Conservation (phyloP, 2,888 invertebrate species). For the Antitype chi region DNA sequence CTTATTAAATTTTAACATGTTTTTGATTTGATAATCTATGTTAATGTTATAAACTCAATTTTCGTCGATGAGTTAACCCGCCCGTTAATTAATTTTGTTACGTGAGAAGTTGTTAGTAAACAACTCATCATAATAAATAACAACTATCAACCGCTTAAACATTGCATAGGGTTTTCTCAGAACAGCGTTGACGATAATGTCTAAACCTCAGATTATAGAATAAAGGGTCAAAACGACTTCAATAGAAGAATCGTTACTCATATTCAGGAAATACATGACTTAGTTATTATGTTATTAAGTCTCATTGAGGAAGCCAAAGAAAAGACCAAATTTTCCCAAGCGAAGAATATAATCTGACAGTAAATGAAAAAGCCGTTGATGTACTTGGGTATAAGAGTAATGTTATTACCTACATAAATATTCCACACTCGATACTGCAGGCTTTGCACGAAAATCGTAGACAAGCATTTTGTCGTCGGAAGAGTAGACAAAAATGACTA, state of each 20-base stretch:
- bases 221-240: not conserved
- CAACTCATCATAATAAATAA: too few species aligned
- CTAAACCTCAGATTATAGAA: too few species aligned
- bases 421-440: too few species aligned
- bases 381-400: not conserved
- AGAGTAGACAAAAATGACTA: too few species aligned
- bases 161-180: not conserved
- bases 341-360: conserved; percentile 14
- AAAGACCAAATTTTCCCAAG: not conserved
- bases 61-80: too few species aligned
- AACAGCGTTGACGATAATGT: not conserved
- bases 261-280: conserved; percentile 1
- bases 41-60: too few species aligned
- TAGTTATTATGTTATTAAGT: not conserved
- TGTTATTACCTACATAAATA: not conserved
- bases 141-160: not conserved
- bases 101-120: too few species aligned
- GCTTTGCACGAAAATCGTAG: too few species aligned
- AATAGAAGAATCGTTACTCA: not conserved
- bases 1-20: too few species aligned
- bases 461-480: too few species aligned
- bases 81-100: too few species aligned
- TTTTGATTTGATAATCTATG: too few species aligned
- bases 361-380: not conserved
- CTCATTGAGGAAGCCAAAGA: conserved; percentile 27